Percentiles rank a stretch among this genome's conserved stretches.
Evolutionary conservation across 2,113 vertebrate genomes (phyloP).

Genomic region (Cyanoderma ruficeps): DNA sequence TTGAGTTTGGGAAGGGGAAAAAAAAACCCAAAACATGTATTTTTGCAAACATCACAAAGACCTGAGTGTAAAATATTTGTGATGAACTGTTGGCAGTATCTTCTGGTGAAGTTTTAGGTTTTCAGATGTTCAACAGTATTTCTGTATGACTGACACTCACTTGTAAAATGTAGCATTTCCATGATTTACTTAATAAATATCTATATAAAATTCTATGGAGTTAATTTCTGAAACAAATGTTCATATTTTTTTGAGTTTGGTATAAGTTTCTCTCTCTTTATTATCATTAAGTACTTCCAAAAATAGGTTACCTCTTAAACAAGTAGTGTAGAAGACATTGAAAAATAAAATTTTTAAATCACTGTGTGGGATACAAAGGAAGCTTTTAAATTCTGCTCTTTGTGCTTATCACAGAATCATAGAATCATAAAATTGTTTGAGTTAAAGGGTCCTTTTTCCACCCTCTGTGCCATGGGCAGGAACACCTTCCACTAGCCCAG

Average conservation of each 20-base stretch:
- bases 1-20: background rate
- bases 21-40: background rate
- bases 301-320: background rate
- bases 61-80: background rate
- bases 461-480: fast-evolving
- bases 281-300: background rate
- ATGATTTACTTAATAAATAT: background rate
- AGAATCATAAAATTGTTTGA: background rate
- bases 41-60: background rate
- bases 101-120: background rate
- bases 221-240: background rate
- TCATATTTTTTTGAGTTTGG: background rate
- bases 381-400: background rate
- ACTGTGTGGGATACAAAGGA: background rate
- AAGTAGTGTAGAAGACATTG: fast-evolving
- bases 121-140: background rate
- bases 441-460: background rate
- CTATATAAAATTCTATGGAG: background rate
- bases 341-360: background rate
- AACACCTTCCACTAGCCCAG: fast-evolving
- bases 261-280: background rate
- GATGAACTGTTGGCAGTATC: background rate
- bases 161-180: background rate
- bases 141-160: background rate
- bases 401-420: background rate